Conservation (phyloP, 2,113 vertebrate species). For the Propithecus coquereli region DNA sequence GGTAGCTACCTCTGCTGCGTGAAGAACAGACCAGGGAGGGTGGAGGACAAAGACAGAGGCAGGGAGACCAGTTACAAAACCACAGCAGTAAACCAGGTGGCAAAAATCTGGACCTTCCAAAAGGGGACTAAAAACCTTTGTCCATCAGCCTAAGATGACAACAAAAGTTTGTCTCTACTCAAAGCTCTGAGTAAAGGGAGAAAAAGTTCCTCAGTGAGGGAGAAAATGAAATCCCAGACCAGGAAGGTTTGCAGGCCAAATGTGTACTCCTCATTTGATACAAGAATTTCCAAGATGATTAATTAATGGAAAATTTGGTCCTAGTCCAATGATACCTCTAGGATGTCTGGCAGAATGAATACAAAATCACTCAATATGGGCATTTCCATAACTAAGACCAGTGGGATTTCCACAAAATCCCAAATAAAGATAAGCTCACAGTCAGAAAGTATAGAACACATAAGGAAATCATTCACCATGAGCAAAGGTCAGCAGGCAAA, state of each 20-base stretch:
- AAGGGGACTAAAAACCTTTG: not conserved
- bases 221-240: not conserved
- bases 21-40: not conserved
- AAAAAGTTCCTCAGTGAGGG: not conserved
- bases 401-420: constrained; percentile 40
- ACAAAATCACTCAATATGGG: not conserved
- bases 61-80: not conserved
- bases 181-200: not conserved
- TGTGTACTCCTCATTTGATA: not conserved
- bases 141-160: not conserved
- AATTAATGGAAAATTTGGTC: constrained; percentile 33
- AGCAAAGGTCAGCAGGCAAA: constrained; percentile 28
- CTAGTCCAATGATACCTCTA: not conserved
- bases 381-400: constrained; percentile 28
- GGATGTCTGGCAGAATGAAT: not conserved
- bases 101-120: not conserved
- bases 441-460: not conserved
- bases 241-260: not conserved
- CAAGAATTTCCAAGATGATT: constrained; percentile 17
- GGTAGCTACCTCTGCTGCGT: not conserved
- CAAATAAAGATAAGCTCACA: constrained; percentile 44
- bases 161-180: not conserved
- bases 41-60: not conserved
- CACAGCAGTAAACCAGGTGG: not conserved
- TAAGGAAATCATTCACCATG: constrained; percentile 39